These are phyloP conservation scores for Dynastes grantii DNA, from an alignment of 2,888 invertebrate genomes.

Conservation along the genomic window DNA sequence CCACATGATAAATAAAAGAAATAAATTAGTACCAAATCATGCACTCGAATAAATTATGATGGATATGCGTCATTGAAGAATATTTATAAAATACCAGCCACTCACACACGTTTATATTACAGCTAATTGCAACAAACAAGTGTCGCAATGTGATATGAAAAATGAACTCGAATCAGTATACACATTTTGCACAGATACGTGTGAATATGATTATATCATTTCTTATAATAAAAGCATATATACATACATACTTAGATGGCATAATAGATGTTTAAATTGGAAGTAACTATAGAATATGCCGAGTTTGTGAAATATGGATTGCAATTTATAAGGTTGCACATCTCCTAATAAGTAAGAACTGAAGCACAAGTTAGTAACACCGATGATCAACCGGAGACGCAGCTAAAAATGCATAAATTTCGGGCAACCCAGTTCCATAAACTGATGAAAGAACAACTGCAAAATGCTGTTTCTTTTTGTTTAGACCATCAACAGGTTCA, in stretches of 20 bases:
- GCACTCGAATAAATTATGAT: constrained; percentile 22
- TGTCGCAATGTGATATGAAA: constrained; percentile 12
- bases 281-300: background rate
- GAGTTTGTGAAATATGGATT: background rate
- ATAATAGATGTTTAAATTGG: constrained; percentile 14
- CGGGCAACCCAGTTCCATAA: no score
- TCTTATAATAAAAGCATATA: constrained; percentile 5
- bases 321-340: background rate
- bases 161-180: background rate
- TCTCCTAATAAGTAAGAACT: background rate
- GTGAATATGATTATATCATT: constrained; percentile 14
- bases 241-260: background rate
- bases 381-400: no score
- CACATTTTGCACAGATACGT: background rate
- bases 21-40: constrained; percentile 29
- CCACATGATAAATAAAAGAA: background rate
- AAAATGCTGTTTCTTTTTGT: no score
- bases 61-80: constrained; percentile 16
- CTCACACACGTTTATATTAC: background rate
- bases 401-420: no score
- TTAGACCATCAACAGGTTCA: no score
- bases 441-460: no score
- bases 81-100: constrained; percentile 4
- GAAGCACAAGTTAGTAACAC: no score
- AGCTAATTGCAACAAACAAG: constrained; percentile 10